These are phyloP conservation scores for Osedax fenrisi DNA, from an alignment of 2,888 invertebrate genomes.

Conservation along the genomic window DNA sequence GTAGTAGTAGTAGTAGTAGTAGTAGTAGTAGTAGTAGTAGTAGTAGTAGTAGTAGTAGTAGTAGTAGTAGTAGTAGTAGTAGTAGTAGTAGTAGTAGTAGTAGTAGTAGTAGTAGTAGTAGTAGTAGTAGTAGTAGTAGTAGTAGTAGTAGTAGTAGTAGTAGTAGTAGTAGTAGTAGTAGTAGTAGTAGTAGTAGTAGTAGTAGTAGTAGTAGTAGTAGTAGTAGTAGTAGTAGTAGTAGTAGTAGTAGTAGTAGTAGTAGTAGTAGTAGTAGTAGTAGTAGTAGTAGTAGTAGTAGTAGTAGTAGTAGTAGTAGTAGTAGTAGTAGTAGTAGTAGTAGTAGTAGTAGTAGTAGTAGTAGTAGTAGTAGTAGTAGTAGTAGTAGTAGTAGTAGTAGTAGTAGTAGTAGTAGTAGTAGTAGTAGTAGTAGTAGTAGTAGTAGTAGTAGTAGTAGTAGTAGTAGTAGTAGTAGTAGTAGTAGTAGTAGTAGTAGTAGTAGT, in stretches of 20 bases:
- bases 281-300: slow-evolving; percentile 4
- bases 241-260: slow-evolving; percentile 6
- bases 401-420: slow-evolving; percentile 7
- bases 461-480: slow-evolving; percentile 10
- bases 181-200: slow-evolving; percentile 7
- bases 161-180: slow-evolving; percentile 10
- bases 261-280: slow-evolving; percentile 4
- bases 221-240: slow-evolving; percentile 10
- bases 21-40: not conserved
- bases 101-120: slow-evolving; percentile 4
- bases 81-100: not conserved
- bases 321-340: slow-evolving; percentile 4
- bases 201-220: slow-evolving; percentile 7
- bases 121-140: slow-evolving; percentile 10
- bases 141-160: slow-evolving; percentile 10
- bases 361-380: slow-evolving; percentile 10
- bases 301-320: slow-evolving; percentile 4
- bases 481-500: slow-evolving; percentile 10
- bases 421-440: slow-evolving; percentile 10
- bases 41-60: slow-evolving; percentile 10
- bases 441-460: slow-evolving; percentile 4
- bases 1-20: not conserved
- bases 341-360: slow-evolving; percentile 10
- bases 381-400: slow-evolving; percentile 7
- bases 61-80: slow-evolving; percentile 10